Evolutionary conservation across 2,797 vertebrate genomes (phyloP).

Genomic region (Oophaga sylvatica): DNA sequence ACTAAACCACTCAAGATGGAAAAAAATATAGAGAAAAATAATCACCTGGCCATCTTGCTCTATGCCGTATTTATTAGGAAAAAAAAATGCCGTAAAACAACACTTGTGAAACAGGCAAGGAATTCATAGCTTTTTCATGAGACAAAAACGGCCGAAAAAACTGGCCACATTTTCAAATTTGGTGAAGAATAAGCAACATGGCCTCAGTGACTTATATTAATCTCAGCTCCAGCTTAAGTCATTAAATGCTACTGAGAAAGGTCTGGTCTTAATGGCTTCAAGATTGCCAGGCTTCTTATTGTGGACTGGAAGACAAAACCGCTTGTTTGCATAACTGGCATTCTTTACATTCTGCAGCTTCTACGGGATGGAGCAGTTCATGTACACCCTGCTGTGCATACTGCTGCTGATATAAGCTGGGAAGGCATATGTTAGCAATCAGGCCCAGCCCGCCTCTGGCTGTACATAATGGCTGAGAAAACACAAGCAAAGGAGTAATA

Average conservation of each 20-base stretch:
- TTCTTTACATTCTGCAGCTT: conserved; percentile 58
- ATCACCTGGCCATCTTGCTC: too few relatives aligned
- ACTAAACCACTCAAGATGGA: too few relatives aligned
- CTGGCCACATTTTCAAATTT: too few relatives aligned
- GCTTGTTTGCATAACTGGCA: conserved; percentile 61
- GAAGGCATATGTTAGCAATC: conserved; percentile 58
- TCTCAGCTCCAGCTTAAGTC: conserved; percentile 10
- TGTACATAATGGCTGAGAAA: conserved; percentile 26
- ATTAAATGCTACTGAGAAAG: conserved; percentile 34
- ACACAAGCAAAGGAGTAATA: conserved; percentile 14
- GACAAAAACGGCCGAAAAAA: too few relatives aligned
- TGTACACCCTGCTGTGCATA: conserved; percentile 53
- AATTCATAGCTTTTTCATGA: too few relatives aligned
- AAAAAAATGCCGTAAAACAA: too few relatives aligned
- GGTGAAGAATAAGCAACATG: background rate
- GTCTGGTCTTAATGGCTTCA: conserved; percentile 50
- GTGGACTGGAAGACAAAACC: conserved; percentile 55
- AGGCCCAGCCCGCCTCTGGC: conserved; percentile 31
- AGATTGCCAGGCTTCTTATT: conserved; percentile 49
- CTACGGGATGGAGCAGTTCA: conserved; percentile 54
- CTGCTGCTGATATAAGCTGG: conserved; percentile 43
- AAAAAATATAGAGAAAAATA: too few relatives aligned
- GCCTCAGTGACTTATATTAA: background rate
- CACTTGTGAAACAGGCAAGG: too few relatives aligned
- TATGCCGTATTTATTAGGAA: too few relatives aligned